Evolutionary conservation across 2,113 vertebrate species (phyloP), one percentile per base, ranked within the genome.

Genomic region (Haplochromis burtoni): DNA sequence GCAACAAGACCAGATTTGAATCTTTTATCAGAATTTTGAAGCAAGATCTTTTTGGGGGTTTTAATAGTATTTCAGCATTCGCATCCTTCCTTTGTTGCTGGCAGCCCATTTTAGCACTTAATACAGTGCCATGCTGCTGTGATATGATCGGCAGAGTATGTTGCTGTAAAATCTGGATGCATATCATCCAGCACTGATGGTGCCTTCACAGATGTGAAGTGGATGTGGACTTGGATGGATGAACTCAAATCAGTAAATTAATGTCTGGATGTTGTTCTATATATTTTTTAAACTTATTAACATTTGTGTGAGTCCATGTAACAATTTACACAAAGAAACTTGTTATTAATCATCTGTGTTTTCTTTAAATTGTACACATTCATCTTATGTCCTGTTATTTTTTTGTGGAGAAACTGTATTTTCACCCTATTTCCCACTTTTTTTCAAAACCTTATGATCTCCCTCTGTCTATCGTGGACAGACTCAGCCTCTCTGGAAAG

Each of bases 21-120:
- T 71, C 3, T 42, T 24, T 71, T 71, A 40, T 40, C 35, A 21
- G 2, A 68, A 68, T 14, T 13, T 40, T 40, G 3, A n/a, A 68
- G 19, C 35, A 68, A 68, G 35, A 8, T 13, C 1, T 21, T 38
- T 8, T 61, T n/a, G 35, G 9, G 3, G 0, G 1, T 6, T 4
- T 29, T 4, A 3, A 40, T 13, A 68, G 19, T 8, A 68, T 68
- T 38, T 21, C 33, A 68, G 33, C 63, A 68, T 68, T 68, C 5
- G 0, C 2, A 0, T 21, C 17, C 63, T 38, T 40, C 59, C 11
- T 1, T 68, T 68, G 19, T 13, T 38, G 4, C 2, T 68, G 4
- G 33, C 33, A 68, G 35, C 19, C 0, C 12, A 71, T 14, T 71
- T 42, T 42, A 40, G n/a, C 12, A 10, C 33, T 68, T 38, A 8